These are phyloP conservation scores for Mythimna lalbum DNA, from an alignment of 2,888 invertebrate species.

Conservation along the genomic window DNA sequence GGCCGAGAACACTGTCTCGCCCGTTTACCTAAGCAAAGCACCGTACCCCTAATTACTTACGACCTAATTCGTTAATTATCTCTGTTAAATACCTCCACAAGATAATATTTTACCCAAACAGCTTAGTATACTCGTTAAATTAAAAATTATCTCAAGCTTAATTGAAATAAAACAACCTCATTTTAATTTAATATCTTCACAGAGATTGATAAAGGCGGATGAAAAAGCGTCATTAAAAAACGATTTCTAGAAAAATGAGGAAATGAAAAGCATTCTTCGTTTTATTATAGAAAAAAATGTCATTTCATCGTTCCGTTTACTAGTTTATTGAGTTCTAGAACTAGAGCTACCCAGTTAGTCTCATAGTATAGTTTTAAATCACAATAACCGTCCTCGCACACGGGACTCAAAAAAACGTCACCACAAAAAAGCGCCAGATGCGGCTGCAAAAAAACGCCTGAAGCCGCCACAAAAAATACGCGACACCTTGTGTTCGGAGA, in stretches of 20 bases:
- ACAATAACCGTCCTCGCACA: too few species aligned
- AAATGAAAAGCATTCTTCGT: slow-evolving; percentile 14
- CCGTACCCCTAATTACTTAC: background rate
- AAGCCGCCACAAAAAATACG: too few species aligned
- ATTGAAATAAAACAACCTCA: slow-evolving; percentile 27
- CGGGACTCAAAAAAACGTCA: too few species aligned
- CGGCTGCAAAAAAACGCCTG: too few species aligned
- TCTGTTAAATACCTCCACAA: background rate
- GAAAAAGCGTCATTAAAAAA: slow-evolving; percentile 6
- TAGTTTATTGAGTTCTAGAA: background rate
- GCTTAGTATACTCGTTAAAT: slow-evolving; percentile 18
- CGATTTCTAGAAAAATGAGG: slow-evolving; percentile 6
- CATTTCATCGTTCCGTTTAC: background rate
- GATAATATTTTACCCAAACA: slow-evolving; percentile 24
- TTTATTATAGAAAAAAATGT: background rate
- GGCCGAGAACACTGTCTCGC: too few species aligned
- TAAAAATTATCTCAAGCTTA: slow-evolving; percentile 11
- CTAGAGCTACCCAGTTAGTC: too few species aligned
- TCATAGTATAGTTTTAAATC: too few species aligned
- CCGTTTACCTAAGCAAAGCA: too few species aligned
- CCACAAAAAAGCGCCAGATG: too few species aligned
- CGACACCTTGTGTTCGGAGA: too few species aligned
- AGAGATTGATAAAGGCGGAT: slow-evolving; percentile 5
- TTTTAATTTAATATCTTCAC: slow-evolving; percentile 24
- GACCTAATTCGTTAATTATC: slow-evolving; percentile 10